Percentiles rank a stretch among this genome's conserved stretches.
Conservation (phyloP, 2,113 vertebrate species). For the Pseudonaja textilis region DNA sequence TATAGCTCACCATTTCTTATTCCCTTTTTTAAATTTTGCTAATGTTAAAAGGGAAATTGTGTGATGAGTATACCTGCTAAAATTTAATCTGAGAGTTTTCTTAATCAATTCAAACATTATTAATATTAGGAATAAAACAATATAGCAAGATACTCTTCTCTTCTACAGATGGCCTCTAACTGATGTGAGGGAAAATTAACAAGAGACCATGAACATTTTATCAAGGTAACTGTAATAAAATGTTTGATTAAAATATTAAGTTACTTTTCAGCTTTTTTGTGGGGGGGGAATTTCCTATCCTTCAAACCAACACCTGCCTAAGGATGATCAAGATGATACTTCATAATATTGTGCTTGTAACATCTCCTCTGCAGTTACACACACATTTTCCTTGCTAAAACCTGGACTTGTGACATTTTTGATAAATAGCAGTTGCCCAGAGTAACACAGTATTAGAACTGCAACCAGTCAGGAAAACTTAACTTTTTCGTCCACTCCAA, state of each 20-base stretch:
- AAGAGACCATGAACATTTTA: background rate
- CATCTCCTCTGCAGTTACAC: background rate
- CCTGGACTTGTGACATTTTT: background rate
- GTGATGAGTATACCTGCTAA: background rate
- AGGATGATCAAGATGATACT: background rate
- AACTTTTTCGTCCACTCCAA: background rate
- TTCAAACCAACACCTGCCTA: background rate
- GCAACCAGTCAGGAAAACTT: background rate
- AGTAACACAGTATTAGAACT: background rate
- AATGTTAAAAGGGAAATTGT: background rate
- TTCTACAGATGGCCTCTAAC: background rate
- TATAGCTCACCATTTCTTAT: background rate
- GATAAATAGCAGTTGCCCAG: background rate
- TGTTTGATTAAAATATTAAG: background rate
- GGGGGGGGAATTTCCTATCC: background rate
- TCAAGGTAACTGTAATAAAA: background rate
- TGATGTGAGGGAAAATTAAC: background rate
- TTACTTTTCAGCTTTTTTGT: background rate
- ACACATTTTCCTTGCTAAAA: background rate
- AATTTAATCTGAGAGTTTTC: background rate
- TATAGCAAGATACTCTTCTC: background rate
- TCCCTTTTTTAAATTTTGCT: background rate
- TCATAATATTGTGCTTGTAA: background rate
- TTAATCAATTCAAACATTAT: background rate
- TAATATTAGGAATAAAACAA: background rate